These are phyloP conservation scores for Drosophila insularis DNA, from an alignment of 1,140 invertebrate genomes.

Conservation along the genomic window DNA sequence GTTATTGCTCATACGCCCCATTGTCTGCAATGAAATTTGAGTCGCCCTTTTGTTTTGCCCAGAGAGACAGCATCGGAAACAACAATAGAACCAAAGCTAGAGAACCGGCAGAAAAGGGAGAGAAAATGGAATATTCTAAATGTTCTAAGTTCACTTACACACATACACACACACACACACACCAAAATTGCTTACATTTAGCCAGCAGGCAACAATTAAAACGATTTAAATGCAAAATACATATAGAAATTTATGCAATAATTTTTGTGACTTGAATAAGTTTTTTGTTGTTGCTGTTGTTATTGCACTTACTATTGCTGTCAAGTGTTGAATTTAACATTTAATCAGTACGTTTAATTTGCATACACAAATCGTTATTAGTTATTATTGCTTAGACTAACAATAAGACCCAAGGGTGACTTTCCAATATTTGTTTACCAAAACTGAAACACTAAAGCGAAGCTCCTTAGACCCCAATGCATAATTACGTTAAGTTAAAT, in stretches of 20 bases:
- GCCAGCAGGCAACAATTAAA: slow-evolving; percentile 58
- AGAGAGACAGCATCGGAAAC: slow-evolving; percentile 16
- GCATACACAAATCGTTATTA: slow-evolving; percentile 52
- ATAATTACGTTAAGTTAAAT: not conserved
- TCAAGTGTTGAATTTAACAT: slow-evolving; percentile 55
- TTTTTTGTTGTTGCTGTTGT: slow-evolving; percentile 14
- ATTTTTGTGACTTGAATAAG: slow-evolving; percentile 13
- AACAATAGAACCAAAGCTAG: slow-evolving; percentile 13
- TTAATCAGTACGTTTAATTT: slow-evolving; percentile 73
- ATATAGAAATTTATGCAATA: slow-evolving; percentile 28
- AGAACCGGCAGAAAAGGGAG: slow-evolving; percentile 21
- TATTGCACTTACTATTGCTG: not conserved
- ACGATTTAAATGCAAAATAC: slow-evolving; percentile 77
- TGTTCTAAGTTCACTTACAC: slow-evolving; percentile 67
- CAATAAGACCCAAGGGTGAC: slow-evolving; percentile 18
- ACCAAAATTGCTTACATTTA: slow-evolving; percentile 2
- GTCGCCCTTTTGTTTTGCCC: slow-evolving; percentile 51
- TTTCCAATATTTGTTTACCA: not conserved
- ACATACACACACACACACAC: slow-evolving; percentile 29
- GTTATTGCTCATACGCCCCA: slow-evolving; percentile 64
- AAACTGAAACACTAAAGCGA: not conserved
- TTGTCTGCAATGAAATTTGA: slow-evolving; percentile 50
- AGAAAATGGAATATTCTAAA: slow-evolving; percentile 42
- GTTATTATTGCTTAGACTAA: slow-evolving; percentile 47
- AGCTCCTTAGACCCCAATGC: not conserved